These are phyloP conservation scores for Rhagophthalmus giganteus DNA, from an alignment of 2,888 invertebrate species.

Conservation along the genomic window DNA sequence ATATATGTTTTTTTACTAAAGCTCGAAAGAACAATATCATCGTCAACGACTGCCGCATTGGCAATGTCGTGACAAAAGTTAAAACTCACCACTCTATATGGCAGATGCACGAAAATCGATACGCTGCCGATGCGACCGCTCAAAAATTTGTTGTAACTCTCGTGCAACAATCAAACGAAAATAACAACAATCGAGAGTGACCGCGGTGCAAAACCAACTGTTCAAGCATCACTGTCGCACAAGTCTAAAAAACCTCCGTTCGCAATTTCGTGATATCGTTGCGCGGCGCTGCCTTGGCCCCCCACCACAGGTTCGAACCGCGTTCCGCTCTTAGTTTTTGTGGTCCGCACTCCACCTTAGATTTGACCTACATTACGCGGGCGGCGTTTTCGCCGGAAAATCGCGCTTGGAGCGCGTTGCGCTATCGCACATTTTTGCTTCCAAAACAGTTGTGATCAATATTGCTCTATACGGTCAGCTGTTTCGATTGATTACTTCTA, in stretches of 20 bases:
- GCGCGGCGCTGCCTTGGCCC: too few species aligned
- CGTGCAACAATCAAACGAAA: neutral
- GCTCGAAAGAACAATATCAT: too few species aligned
- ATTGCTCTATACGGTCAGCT: conserved; percentile 21
- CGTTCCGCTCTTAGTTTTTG: conserved; percentile 9
- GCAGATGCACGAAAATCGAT: too few species aligned
- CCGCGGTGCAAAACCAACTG: conserved; percentile 26
- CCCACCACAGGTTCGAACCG: too few species aligned
- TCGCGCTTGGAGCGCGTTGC: conserved; percentile 4
- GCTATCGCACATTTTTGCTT: conserved; percentile 5
- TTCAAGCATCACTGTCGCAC: conserved; percentile 25
- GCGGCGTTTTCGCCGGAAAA: conserved; percentile 12
- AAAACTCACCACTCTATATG: too few species aligned
- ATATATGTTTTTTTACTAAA: too few species aligned
- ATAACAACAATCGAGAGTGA: conserved; percentile 24
- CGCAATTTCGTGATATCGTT: conserved; percentile 18
- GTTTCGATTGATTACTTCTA: conserved; percentile 4
- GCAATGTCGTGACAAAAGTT: too few species aligned
- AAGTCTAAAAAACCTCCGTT: conserved; percentile 9
- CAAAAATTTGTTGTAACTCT: neutral
- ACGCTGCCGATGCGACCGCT: too few species aligned
- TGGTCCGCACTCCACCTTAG: conserved; percentile 32
- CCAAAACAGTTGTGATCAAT: conserved; percentile 21
- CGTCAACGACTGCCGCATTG: too few species aligned
- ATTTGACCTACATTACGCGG: conserved; percentile 35